Conservation (phyloP, 2,797 vertebrate genomes). For the Neosalanx taihuensis region DNA sequence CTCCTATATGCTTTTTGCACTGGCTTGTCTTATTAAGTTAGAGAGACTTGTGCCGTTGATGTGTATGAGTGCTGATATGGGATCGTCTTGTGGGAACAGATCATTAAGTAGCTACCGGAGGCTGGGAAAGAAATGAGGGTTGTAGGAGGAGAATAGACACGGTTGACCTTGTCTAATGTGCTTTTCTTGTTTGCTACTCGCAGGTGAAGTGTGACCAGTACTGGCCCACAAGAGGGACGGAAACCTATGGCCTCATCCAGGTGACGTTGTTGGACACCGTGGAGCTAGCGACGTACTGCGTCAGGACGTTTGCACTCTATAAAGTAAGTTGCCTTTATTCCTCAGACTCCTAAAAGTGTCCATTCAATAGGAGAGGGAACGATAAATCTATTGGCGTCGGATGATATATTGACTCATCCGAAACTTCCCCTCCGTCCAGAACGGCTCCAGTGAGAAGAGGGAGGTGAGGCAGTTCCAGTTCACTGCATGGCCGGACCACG, state of each 20-base stretch:
- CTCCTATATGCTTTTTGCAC: conserved; percentile 10
- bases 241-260: conserved; percentile 95
- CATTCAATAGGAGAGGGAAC: not conserved
- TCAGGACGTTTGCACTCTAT: conserved; percentile 96
- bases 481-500: conserved; percentile 98
- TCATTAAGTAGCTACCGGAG: not conserved
- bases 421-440: conserved; percentile 66
- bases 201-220: conserved; percentile 99
- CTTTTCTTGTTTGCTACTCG: conserved; percentile 20
- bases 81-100: not conserved
- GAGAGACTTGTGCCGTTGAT: not conserved
- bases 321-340: conserved; percentile 77
- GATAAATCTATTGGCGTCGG: not conserved
- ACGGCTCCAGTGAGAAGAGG: conserved; percentile 95
- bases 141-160: not conserved
- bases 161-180: conserved; percentile 7
- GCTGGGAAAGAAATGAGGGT: not conserved
- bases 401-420: not conserved
- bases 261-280: conserved; percentile 94
- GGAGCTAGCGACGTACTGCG: conserved; percentile 95
- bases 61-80: not conserved
- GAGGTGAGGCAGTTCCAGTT: conserved; percentile 99
- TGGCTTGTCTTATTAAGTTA: conserved; percentile 24
- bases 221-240: conserved; percentile 95
- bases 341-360: not conserved